A percentile compares a stretch with the other conserved stretches of the same genome.
phyloP scores from a whole-genome alignment of 92 coral and sea anemone genomes.

The Palythoa grandiflora region DNA sequence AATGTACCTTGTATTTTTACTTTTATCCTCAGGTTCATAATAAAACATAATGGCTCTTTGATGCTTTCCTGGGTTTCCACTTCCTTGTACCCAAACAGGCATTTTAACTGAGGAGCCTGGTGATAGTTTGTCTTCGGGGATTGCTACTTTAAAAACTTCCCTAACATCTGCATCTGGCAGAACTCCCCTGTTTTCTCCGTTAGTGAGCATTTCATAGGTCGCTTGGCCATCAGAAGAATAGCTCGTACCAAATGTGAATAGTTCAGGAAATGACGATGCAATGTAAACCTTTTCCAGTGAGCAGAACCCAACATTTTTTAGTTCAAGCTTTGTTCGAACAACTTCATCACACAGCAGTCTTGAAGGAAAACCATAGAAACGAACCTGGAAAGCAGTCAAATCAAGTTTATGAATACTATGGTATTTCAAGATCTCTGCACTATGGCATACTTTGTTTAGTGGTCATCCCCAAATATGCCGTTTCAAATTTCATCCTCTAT shows the following conservation, averaged over 20 bases:
- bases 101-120: conserved; percentile 80
- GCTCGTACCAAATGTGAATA: conserved; percentile 72
- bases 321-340: conserved; percentile 71
- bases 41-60: conserved; percentile 83
- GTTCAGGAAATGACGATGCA: conserved; percentile 77
- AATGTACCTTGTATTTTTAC: conserved; percentile 76
- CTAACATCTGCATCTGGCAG: conserved; percentile 56
- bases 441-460: no score
- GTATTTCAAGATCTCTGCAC: no score
- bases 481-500: no score
- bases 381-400: conserved; percentile 65
- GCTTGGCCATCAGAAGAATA: conserved; percentile 28
- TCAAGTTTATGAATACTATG: background rate
- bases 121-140: conserved; percentile 74
- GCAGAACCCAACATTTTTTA: conserved; percentile 78
- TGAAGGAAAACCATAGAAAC: conserved; percentile 67
- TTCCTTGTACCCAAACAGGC: conserved; percentile 95
- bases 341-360: conserved; percentile 80
- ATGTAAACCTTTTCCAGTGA: conserved; percentile 73
- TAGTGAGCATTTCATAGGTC: background rate
- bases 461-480: no score
- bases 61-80: conserved; percentile 61
- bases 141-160: conserved; percentile 81
- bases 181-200: conserved; percentile 4
- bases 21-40: conserved; percentile 78